phyloP scores from a whole-genome alignment of 2,888 invertebrate genomes.

The Caenorhabditis wallacei region DNA sequence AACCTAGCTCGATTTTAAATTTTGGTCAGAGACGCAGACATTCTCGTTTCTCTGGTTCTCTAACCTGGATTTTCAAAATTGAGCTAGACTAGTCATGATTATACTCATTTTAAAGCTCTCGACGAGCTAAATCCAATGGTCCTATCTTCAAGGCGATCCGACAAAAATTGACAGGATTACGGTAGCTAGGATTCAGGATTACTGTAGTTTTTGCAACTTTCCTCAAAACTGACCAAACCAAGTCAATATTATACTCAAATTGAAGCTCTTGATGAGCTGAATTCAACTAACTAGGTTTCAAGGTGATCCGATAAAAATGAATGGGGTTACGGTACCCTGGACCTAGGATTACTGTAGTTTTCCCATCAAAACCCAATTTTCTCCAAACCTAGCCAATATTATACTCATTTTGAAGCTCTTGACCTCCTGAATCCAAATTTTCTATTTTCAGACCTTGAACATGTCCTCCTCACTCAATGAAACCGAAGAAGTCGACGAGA shows the following conservation, averaged over 20 bases:
- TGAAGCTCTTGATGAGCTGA: too few relatives aligned
- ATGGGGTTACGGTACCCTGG: too few relatives aligned
- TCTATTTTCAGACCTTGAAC: slow-evolving; percentile 9
- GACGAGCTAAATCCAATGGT: background rate
- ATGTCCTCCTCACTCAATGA: slow-evolving; percentile 13
- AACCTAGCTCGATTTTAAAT: background rate
- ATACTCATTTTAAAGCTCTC: background rate
- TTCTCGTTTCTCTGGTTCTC: background rate
- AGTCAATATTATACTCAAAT: too few relatives aligned
- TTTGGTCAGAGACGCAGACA: too few relatives aligned
- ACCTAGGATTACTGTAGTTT: background rate
- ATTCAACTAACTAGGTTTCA: too few relatives aligned
- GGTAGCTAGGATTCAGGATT: background rate
- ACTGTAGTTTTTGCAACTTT: too few relatives aligned
- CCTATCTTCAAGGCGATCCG: background rate
- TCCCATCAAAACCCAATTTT: background rate
- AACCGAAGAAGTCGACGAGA: slow-evolving; percentile 51
- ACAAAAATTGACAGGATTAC: background rate
- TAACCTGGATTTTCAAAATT: background rate
- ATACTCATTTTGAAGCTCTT: background rate
- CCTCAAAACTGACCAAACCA: too few relatives aligned
- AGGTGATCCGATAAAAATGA: too few relatives aligned
- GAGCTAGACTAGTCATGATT: background rate
- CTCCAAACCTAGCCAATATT: background rate
- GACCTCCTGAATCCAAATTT: background rate